Evolutionary conservation across 2,797 vertebrate genomes (phyloP).

Genomic region (Sciurus vulgaris): DNA sequence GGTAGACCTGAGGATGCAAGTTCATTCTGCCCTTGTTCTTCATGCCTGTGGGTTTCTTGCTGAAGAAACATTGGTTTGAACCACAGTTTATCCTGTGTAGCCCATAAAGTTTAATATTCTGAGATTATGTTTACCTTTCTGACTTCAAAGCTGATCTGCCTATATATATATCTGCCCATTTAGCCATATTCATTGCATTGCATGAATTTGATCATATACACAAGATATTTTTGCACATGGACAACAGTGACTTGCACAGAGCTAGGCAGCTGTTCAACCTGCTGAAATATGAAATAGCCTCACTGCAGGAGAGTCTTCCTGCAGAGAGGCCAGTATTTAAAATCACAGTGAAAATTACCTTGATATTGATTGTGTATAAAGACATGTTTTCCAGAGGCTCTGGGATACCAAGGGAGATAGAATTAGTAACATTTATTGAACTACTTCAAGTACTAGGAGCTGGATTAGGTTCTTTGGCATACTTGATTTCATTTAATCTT

Average conservation of each 20-base stretch:
- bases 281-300: not conserved
- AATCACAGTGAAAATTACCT: slow-evolving; percentile 45
- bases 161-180: not conserved
- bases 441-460: not conserved
- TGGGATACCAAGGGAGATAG: not conserved
- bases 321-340: slow-evolving; percentile 40
- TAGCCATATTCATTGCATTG: not conserved
- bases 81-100: slow-evolving; percentile 19
- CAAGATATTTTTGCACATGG: not conserved
- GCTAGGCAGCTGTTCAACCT: not conserved
- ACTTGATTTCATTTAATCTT: not conserved
- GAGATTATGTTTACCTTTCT: slow-evolving; percentile 16
- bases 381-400: slow-evolving; percentile 33
- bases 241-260: not conserved
- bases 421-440: not conserved
- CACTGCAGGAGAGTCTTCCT: not conserved
- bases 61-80: slow-evolving; percentile 10
- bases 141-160: not conserved
- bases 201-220: not conserved
- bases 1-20: not conserved
- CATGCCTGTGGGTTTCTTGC: slow-evolving; percentile 22
- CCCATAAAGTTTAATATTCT: slow-evolving; percentile 49
- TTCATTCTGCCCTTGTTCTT: not conserved
- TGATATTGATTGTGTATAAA: not conserved
- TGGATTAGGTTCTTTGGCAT: not conserved